phyloP scores from a whole-genome alignment of 1,140 invertebrate genomes.

The Potamilus streckersoni region DNA sequence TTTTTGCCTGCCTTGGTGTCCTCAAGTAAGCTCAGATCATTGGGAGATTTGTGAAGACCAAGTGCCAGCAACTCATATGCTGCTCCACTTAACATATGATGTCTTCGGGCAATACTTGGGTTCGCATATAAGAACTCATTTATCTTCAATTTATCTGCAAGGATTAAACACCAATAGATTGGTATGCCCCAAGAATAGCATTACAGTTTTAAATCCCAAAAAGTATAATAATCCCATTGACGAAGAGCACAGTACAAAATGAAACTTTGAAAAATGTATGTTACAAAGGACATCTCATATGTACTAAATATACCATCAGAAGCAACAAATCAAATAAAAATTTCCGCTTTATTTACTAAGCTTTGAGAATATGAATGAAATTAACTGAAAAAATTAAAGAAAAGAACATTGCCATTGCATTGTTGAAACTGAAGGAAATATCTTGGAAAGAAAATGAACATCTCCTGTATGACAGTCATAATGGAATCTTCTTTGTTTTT shows the following conservation, averaged over 20 bases:
- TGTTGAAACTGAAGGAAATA: too few relatives aligned
- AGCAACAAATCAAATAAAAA: too few relatives aligned
- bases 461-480: too few relatives aligned
- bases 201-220: neutral
- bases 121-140: conserved; percentile 35
- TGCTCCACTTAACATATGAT: conserved; percentile 44
- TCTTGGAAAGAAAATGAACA: too few relatives aligned
- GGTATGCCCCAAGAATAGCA: neutral
- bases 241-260: neutral
- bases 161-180: neutral
- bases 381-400: too few relatives aligned
- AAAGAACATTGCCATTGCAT: too few relatives aligned
- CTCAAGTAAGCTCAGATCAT: neutral
- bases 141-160: conserved; percentile 44
- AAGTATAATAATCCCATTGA: neutral
- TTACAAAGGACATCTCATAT: too few relatives aligned
- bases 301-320: too few relatives aligned
- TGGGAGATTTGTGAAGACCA: conserved; percentile 19
- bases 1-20: conserved; percentile 27
- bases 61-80: conserved; percentile 40
- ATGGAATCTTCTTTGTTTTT: too few relatives aligned
- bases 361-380: too few relatives aligned
- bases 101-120: conserved; percentile 37
- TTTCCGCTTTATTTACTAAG: too few relatives aligned
- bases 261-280: neutral